Conservation (phyloP, 2,888 invertebrate species). For the Altica lythri region DNA sequence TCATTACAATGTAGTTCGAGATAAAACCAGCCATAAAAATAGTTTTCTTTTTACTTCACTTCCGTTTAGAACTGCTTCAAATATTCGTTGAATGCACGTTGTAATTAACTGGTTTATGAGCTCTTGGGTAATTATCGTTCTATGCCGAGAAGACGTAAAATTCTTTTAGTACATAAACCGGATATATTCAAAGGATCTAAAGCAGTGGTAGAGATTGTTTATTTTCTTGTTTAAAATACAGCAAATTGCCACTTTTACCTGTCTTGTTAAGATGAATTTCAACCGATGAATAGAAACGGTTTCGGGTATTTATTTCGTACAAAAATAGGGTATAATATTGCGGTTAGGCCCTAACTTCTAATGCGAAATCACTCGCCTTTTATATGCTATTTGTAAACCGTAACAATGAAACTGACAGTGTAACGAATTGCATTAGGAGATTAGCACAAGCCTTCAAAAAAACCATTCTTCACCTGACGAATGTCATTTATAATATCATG, state of each 20-base stretch:
- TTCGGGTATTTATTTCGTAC: slow-evolving; percentile 31
- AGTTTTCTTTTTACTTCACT: slow-evolving; percentile 23
- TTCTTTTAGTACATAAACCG: slow-evolving; percentile 40
- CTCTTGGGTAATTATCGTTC: slow-evolving; percentile 29
- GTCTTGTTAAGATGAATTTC: slow-evolving; percentile 41
- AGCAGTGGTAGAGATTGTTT: slow-evolving; percentile 4
- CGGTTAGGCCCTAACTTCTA: slow-evolving; percentile 43
- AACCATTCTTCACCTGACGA: slow-evolving; percentile 49
- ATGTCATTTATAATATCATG: slow-evolving; percentile 42
- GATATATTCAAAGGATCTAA: slow-evolving; percentile 29
- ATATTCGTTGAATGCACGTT: slow-evolving; percentile 24
- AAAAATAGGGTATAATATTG: slow-evolving; percentile 17
- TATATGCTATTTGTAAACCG: slow-evolving; percentile 48
- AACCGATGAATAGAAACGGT: slow-evolving; percentile 44
- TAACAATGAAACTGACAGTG: slow-evolving; percentile 52
- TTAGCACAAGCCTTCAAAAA: slow-evolving; percentile 48
- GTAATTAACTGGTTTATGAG: slow-evolving; percentile 39
- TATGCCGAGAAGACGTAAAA: slow-evolving; percentile 32
- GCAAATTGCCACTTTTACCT: slow-evolving; percentile 34
- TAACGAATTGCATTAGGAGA: slow-evolving; percentile 57
- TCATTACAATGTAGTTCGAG: slow-evolving; percentile 22
- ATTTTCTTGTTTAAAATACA: not conserved
- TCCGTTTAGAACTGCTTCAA: slow-evolving; percentile 29
- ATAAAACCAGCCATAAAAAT: slow-evolving; percentile 27
- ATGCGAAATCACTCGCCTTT: slow-evolving; percentile 47